Percentiles rank a stretch among this genome's conserved stretches.
These are phyloP conservation scores for Sicus ferrugineus DNA, from an alignment of 2,888 invertebrate genomes.

Conservation along the genomic window DNA sequence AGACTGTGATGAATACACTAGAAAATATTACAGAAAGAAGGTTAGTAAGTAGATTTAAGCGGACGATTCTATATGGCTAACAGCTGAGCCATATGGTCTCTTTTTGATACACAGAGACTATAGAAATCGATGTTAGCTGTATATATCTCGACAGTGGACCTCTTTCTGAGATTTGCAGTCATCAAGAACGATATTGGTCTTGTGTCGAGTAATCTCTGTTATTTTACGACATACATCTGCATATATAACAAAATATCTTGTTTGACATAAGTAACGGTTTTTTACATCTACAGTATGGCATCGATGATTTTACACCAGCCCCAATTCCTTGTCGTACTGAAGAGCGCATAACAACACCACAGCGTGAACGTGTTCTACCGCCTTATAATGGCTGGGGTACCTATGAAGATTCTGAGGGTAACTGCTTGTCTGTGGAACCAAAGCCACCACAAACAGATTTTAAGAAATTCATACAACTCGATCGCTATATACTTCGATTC, in stretches of 20 bases:
- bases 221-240: too few relatives aligned
- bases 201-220: too few relatives aligned
- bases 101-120: too few relatives aligned
- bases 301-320: slow-evolving; percentile 58
- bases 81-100: too few relatives aligned
- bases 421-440: slow-evolving; percentile 82
- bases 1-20: slow-evolving; percentile 86
- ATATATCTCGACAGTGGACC: too few relatives aligned
- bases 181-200: too few relatives aligned
- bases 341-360: slow-evolving; percentile 42
- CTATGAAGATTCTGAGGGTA: slow-evolving; percentile 88
- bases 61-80: too few relatives aligned
- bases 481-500: slow-evolving; percentile 80
- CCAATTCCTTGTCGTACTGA: slow-evolving; percentile 50
- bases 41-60: slow-evolving; percentile 45
- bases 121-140: too few relatives aligned
- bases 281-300: slow-evolving; percentile 53
- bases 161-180: too few relatives aligned
- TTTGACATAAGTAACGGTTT: too few relatives aligned
- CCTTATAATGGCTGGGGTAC: slow-evolving; percentile 93
- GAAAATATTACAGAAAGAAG: slow-evolving; percentile 80
- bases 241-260: too few relatives aligned
- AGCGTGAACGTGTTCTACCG: slow-evolving; percentile 67
- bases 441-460: slow-evolving; percentile 81
- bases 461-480: slow-evolving; percentile 81